phyloP scores from a whole-genome alignment of 2,113 vertebrate species.

The Polypterus bichir region DNA sequence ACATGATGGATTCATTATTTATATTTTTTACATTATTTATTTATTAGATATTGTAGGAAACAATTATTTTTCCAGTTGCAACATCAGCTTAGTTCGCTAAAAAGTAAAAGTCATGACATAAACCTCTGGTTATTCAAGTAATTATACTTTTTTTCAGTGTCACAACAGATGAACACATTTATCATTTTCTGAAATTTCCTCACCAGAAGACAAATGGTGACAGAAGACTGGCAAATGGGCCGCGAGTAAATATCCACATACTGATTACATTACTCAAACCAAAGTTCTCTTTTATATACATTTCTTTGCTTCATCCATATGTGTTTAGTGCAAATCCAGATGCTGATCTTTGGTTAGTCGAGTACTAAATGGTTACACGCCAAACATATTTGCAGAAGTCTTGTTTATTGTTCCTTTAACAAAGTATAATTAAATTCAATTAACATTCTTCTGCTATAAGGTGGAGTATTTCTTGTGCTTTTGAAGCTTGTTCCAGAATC shows the following conservation, averaged over 20 bases:
- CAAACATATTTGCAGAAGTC: conserved; percentile 32
- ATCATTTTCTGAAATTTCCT: conserved; percentile 9
- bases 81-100: too few species aligned
- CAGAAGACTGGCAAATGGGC: conserved; percentile 40
- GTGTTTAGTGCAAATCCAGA: conserved; percentile 59
- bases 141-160: too few species aligned
- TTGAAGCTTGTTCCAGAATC: too few species aligned
- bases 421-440: conserved; percentile 40
- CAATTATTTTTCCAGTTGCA: too few species aligned
- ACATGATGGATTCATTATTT: too few species aligned
- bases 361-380: conserved; percentile 26
- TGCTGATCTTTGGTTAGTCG: conserved; percentile 32
- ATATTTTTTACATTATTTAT: too few species aligned
- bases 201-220: conserved; percentile 37
- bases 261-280: conserved; percentile 53
- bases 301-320: conserved; percentile 32
- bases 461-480: too few species aligned
- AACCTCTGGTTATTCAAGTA: too few species aligned
- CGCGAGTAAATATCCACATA: conserved; percentile 29
- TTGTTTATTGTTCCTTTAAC: conserved; percentile 33
- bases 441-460: conserved; percentile 19
- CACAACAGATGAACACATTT: not conserved
- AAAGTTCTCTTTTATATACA: conserved; percentile 33
- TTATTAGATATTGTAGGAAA: too few species aligned
- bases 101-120: too few species aligned